phyloP scores from a whole-genome alignment of 1,140 invertebrate genomes.

The Leptinotarsa defecta region DNA sequence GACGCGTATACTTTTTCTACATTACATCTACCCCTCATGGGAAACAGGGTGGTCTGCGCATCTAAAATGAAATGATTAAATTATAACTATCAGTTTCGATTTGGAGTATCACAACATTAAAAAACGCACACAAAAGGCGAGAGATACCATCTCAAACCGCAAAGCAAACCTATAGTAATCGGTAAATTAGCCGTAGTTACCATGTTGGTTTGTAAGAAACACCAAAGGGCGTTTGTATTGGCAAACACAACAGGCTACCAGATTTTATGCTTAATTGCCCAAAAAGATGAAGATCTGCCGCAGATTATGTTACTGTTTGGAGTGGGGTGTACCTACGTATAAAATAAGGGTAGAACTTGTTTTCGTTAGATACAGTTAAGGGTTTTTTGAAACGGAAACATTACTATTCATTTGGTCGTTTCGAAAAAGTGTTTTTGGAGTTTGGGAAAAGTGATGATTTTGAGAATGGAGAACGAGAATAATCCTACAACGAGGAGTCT shows the following conservation, averaged over 20 bases:
- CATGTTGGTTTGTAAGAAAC: conserved; percentile 16
- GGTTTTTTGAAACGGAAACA: conserved; percentile 7
- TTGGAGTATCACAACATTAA: background rate
- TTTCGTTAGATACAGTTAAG: conserved; percentile 6
- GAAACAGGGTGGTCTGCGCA: conserved; percentile 1
- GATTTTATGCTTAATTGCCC: conserved; percentile 51
- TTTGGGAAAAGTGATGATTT: conserved; percentile 21
- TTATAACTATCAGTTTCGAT: background rate
- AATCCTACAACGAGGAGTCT: conserved; percentile 23
- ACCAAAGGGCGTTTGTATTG: conserved; percentile 19
- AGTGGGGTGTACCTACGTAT: conserved; percentile 34
- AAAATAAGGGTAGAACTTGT: conserved; percentile 33
- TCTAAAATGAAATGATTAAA: background rate
- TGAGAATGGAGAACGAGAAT: conserved; percentile 21
- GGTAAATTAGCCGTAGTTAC: conserved; percentile 20
- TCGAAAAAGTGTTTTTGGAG: conserved; percentile 29
- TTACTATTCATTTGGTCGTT: background rate
- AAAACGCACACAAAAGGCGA: background rate
- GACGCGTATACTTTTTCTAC: background rate
- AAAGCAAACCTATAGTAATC: conserved; percentile 9
- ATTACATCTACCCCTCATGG: background rate
- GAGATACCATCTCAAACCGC: background rate
- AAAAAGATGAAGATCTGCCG: conserved; percentile 35
- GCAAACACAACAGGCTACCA: conserved; percentile 43
- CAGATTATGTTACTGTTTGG: conserved; percentile 23